These are phyloP conservation scores for Oophaga sylvatica DNA, from an alignment of 2,797 vertebrate genomes.

Conservation along the genomic window DNA sequence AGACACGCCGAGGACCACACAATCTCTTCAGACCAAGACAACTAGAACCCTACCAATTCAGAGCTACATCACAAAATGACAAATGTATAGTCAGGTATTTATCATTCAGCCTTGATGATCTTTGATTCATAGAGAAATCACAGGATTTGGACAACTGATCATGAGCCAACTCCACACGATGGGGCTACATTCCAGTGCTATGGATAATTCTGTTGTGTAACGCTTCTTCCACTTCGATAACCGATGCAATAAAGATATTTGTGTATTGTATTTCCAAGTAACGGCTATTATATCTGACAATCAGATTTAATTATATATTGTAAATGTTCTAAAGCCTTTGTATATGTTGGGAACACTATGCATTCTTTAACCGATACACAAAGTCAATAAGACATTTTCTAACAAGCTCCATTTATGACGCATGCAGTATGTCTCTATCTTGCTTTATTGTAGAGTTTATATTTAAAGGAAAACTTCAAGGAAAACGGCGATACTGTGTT, in stretches of 20 bases:
- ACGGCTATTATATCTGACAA: background rate
- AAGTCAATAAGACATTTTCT: no score
- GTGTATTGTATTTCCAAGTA: background rate
- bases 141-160: background rate
- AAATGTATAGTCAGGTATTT: background rate
- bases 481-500: background rate
- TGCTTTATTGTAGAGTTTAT: background rate
- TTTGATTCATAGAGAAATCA: background rate
- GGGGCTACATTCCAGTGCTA: background rate
- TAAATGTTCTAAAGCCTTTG: background rate
- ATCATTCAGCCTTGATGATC: background rate
- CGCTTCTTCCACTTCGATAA: background rate
- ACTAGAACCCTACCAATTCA: no score
- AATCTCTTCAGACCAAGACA: no score
- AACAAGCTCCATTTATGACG: no score
- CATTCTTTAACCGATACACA: background rate
- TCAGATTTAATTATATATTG: background rate
- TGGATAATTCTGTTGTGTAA: background rate
- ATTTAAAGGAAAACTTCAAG: background rate
- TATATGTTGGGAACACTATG: background rate
- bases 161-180: background rate
- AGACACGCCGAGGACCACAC: no score
- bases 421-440: background rate
- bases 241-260: background rate
- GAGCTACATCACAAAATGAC: background rate